These are phyloP conservation scores for Pelmatolapia mariae DNA, from an alignment of 2,113 vertebrate species.

Conservation along the genomic window DNA sequence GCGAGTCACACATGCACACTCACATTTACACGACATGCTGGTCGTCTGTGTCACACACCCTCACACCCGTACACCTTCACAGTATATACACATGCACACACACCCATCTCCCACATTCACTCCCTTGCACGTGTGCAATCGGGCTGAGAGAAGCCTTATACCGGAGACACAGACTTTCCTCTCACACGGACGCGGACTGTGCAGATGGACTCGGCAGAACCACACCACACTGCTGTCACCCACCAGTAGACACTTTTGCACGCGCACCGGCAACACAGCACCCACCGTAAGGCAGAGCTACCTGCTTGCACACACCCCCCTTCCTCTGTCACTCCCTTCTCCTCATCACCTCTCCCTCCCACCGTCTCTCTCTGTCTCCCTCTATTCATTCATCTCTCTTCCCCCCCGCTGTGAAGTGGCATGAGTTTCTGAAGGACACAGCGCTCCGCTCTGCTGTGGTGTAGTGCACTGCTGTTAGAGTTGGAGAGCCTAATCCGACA, in stretches of 20 bases:
- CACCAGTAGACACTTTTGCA: constrained; percentile 14
- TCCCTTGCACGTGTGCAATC: background rate
- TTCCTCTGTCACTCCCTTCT: background rate
- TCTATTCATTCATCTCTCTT: constrained; percentile 59
- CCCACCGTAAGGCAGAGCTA: constrained; percentile 31
- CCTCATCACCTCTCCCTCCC: background rate
- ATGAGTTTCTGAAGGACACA: constrained; percentile 69
- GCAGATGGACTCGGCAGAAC: constrained; percentile 14
- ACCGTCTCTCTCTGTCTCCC: background rate
- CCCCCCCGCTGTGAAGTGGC: constrained; percentile 47
- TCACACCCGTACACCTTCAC: constrained; percentile 14
- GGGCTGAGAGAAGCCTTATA: constrained; percentile 11
- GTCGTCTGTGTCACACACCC: constrained; percentile 21
- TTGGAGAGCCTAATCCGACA: constrained; percentile 44
- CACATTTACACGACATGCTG: constrained; percentile 11
- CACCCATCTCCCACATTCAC: background rate
- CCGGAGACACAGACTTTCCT: background rate
- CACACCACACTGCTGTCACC: constrained; percentile 36
- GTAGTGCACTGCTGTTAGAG: constrained; percentile 40
- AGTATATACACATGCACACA: background rate
- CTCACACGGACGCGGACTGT: background rate
- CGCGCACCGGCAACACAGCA: background rate
- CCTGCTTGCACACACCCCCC: constrained; percentile 9
- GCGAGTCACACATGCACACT: constrained; percentile 21
- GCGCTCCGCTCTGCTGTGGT: constrained; percentile 38